These are phyloP conservation scores for Meteorus sp. DNA, from an alignment of 1,140 invertebrate species.

Conservation along the genomic window DNA sequence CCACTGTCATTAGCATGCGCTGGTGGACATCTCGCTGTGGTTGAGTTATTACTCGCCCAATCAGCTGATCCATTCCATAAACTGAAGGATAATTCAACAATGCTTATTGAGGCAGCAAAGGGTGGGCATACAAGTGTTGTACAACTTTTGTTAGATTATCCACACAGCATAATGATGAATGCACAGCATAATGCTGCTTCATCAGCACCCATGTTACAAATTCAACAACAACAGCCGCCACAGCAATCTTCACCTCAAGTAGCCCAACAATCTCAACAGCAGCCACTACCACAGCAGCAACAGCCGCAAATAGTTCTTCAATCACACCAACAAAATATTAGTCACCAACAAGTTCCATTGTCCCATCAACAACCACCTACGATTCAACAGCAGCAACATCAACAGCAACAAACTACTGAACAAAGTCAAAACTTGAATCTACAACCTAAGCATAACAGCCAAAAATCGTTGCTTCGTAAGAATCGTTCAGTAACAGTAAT, in stretches of 20 bases:
- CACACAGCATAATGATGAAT: slow-evolving; percentile 76
- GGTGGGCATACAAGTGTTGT: slow-evolving; percentile 96
- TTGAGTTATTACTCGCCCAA: slow-evolving; percentile 86
- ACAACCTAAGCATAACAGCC: slow-evolving; percentile 51
- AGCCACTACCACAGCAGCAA: slow-evolving; percentile 40
- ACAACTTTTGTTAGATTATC: slow-evolving; percentile 92
- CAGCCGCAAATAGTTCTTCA: slow-evolving; percentile 36
- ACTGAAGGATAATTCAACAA: slow-evolving; percentile 97
- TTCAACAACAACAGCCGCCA: slow-evolving; percentile 51
- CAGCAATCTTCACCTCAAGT: slow-evolving; percentile 49
- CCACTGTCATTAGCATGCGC: slow-evolving; percentile 96
- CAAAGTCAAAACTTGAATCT: slow-evolving; percentile 47
- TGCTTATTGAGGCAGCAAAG: slow-evolving; percentile 97
- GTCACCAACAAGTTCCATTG: slow-evolving; percentile 27
- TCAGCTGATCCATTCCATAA: slow-evolving; percentile 95
- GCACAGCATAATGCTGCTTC: slow-evolving; percentile 48
- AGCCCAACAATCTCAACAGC: slow-evolving; percentile 36
- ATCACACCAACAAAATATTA: slow-evolving; percentile 17
- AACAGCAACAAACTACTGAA: slow-evolving; percentile 52
- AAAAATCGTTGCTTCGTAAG: slow-evolving; percentile 62
- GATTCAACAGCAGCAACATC: slow-evolving; percentile 39
- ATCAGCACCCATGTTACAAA: slow-evolving; percentile 50
- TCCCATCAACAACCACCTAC: slow-evolving; percentile 35
- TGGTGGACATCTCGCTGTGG: slow-evolving; percentile 90
- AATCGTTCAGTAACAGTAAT: slow-evolving; percentile 59